phyloP scores from a whole-genome alignment of 2,113 vertebrate species.

The Labeo catla region DNA sequence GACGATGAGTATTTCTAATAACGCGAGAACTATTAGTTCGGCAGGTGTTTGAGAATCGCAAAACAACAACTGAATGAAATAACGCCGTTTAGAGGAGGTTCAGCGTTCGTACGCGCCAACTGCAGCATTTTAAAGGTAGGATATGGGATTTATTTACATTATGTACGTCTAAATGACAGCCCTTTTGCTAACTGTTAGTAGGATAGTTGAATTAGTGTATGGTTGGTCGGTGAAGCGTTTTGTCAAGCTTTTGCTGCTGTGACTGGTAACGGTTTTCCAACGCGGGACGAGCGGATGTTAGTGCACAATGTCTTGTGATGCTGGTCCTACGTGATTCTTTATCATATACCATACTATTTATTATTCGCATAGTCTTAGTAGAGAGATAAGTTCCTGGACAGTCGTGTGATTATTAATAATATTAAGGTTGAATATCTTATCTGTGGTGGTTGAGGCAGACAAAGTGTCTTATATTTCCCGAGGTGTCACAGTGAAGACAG shows the following conservation, averaged over 20 bases:
- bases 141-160: not conserved
- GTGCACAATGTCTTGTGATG: no score
- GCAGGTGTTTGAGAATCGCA: not conserved
- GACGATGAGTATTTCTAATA: not conserved
- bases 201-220: not conserved
- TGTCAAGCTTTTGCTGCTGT: not conserved
- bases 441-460: constrained; percentile 16
- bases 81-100: not conserved
- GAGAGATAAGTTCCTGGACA: not conserved
- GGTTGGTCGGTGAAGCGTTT: not conserved
- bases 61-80: not conserved
- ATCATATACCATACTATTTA: not conserved
- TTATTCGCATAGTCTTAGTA: not conserved
- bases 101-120: not conserved
- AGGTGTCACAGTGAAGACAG: not conserved
- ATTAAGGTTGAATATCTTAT: constrained; percentile 11
- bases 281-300: no score
- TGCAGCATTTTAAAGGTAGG: not conserved
- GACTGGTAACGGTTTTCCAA: not conserved
- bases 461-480: constrained; percentile 33
- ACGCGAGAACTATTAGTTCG: not conserved
- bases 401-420: constrained; percentile 16
- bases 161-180: not conserved
- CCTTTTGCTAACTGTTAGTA: not conserved
- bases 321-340: not conserved